Percentiles rank a stretch among this genome's conserved stretches.
Conservation (phyloP, 2,888 invertebrate species). For the Asteroscopus sphinx region DNA sequence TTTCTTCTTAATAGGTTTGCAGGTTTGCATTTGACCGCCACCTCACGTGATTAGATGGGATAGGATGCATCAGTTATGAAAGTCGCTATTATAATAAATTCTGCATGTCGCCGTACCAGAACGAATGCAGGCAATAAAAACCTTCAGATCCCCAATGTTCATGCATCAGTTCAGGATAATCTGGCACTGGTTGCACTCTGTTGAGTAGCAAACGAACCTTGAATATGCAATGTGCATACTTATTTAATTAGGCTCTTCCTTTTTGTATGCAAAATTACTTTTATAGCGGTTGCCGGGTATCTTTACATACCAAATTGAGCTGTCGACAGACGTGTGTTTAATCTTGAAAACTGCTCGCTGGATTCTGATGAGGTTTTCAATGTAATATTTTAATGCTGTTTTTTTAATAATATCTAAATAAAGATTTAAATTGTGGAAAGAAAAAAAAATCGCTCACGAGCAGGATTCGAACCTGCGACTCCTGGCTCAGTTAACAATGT, state of each 20-base stretch:
- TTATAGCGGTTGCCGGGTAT: conserved; percentile 33
- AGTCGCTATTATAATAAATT: neutral
- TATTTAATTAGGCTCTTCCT: conserved; percentile 55
- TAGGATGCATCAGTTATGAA: too few species aligned
- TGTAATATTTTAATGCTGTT: neutral
- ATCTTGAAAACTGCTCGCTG: conserved; percentile 11
- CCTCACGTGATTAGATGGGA: too few species aligned
- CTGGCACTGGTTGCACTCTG: conserved; percentile 40
- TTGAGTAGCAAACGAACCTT: conserved; percentile 47
- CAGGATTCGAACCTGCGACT: too few species aligned
- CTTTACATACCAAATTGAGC: conserved; percentile 38
- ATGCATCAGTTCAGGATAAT: conserved; percentile 45
- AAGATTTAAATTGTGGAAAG: too few species aligned
- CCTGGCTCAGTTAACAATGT: too few species aligned
- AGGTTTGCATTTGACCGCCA: too few species aligned
- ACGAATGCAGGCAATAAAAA: conserved; percentile 34
- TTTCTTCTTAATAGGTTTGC: too few species aligned
- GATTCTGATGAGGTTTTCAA: neutral
- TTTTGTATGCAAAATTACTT: conserved; percentile 43
- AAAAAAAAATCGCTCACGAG: too few species aligned
- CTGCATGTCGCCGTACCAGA: conserved; percentile 3
- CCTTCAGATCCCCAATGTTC: conserved; percentile 5
- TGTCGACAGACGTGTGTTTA: conserved; percentile 23
- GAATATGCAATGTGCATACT: conserved; percentile 41
- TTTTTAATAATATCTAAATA: too few species aligned